Evolutionary conservation across 2,113 vertebrate genomes (phyloP), one percentile per base, ranked within the genome.

Genomic region (Melanerpes aurifrons): DNA sequence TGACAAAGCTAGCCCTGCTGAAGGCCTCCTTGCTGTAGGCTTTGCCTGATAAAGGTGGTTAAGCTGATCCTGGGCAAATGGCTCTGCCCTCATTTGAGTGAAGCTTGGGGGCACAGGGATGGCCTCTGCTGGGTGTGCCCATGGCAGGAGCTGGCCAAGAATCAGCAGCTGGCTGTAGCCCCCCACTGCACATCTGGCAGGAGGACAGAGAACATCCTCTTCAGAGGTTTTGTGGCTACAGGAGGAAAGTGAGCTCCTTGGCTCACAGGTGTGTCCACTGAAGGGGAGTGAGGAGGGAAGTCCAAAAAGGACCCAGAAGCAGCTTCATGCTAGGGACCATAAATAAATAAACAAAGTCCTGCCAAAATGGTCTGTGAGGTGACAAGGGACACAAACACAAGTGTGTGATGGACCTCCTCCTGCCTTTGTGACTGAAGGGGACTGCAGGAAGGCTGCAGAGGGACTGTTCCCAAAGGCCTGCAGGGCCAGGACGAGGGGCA

Each of bases 201-300:
- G 28, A 75, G 66, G 88, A 95, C 88, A 95, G 66, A 31, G 73
- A 94, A 92, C 88, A 96, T 95, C 94, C 69, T 95, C 73, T 21
- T 63, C 56, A 82, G 72, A 76, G 3, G 12, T 71, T 89, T 75
- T 82, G n/a, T 29, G 74, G 53, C n/a, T 69, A 57, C 26, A 47
- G 63, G 84, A 73, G 76, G 84, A 45, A 45, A 45, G 15, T 45
- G 43, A 45, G 14, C 43, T 45, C 43, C 43, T 15, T 45, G 43
- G 15, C 15, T 45, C 43, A 15, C 16, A 45, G 43, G 43, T 45
- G 43, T 45, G 43, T 45, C 43, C 43, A 45, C 14, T 45, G 40
- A 45, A 45, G 43, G 43, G 43, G 43, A 45, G 43, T 45, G 43
- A 45, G 43, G 43, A 45, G 43, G 43, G 43, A 45, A 45, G 43